Evolutionary conservation across 2,113 vertebrate species (phyloP).

Genomic region (Bambusicola thoracicus): DNA sequence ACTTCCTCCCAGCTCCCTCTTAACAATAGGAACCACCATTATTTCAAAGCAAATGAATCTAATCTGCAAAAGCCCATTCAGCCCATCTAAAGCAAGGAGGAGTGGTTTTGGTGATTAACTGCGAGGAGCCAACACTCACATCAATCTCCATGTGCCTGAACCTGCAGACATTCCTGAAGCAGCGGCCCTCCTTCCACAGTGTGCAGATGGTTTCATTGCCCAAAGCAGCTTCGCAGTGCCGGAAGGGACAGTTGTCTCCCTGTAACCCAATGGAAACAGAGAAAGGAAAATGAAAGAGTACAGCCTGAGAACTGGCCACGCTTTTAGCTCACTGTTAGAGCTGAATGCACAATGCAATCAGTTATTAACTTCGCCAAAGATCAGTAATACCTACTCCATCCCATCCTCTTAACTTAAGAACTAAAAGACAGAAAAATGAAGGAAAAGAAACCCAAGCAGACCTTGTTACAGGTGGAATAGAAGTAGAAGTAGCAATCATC

Average conservation of each 20-base stretch:
- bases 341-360: not conserved
- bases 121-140: constrained; percentile 75
- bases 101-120: fast-evolving
- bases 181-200: constrained; percentile 93
- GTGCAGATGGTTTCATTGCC: constrained; percentile 91
- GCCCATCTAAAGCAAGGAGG: too few relatives aligned
- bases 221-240: constrained; percentile 94
- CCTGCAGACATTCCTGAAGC: constrained; percentile 91
- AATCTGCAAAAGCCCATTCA: not conserved
- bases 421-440: fast-evolving
- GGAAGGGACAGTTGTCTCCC: constrained; percentile 93
- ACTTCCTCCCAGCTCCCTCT: not conserved
- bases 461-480: constrained; percentile 95
- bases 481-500: constrained; percentile 98
- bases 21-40: fast-evolving
- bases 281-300: not conserved
- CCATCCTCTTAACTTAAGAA: too few relatives aligned
- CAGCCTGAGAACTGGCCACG: fast-evolving
- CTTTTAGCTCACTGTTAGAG: not conserved
- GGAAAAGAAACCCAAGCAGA: not conserved
- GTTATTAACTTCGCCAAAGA: not conserved
- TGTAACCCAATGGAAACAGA: constrained; percentile 26
- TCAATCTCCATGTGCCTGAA: constrained; percentile 98
- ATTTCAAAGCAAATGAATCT: not conserved
- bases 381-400: fast-evolving